Percentiles rank a stretch among this genome's conserved stretches.
phyloP scores from a whole-genome alignment of 2,113 vertebrate genomes.

The Tragelaphus buxtoni region DNA sequence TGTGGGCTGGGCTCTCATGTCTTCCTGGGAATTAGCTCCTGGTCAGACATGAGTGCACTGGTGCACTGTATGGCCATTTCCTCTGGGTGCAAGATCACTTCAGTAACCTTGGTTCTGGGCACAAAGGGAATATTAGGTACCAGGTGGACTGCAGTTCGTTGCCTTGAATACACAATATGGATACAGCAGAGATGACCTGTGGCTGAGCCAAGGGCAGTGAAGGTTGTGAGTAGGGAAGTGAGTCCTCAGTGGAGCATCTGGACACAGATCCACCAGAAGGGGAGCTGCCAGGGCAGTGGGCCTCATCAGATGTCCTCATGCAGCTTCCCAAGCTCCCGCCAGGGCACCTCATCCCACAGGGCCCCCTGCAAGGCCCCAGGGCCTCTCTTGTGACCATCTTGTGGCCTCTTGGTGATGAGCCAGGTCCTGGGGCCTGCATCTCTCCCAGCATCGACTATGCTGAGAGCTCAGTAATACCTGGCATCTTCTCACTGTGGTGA shows the following conservation, averaged over 20 bases:
- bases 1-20: background rate
- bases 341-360: fast-evolving
- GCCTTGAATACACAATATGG: background rate
- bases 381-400: background rate
- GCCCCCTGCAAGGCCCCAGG: background rate
- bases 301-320: background rate
- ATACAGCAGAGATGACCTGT: too few species aligned
- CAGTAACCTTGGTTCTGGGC: background rate
- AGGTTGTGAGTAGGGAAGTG: background rate
- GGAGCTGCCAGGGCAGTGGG: background rate
- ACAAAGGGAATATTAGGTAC: background rate
- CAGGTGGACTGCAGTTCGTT: background rate
- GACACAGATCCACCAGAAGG: background rate
- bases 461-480: background rate
- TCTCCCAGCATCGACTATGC: background rate
- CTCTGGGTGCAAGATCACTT: background rate
- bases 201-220: background rate
- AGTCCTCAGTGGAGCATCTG: background rate
- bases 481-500: background rate
- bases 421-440: background rate
- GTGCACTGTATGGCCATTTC: background rate
- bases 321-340: background rate
- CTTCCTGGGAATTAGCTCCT: background rate
- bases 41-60: too few species aligned
- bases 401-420: too few species aligned